phyloP scores from a whole-genome alignment of 2,113 vertebrate genomes.

The Hemibagrus wyckioides region DNA sequence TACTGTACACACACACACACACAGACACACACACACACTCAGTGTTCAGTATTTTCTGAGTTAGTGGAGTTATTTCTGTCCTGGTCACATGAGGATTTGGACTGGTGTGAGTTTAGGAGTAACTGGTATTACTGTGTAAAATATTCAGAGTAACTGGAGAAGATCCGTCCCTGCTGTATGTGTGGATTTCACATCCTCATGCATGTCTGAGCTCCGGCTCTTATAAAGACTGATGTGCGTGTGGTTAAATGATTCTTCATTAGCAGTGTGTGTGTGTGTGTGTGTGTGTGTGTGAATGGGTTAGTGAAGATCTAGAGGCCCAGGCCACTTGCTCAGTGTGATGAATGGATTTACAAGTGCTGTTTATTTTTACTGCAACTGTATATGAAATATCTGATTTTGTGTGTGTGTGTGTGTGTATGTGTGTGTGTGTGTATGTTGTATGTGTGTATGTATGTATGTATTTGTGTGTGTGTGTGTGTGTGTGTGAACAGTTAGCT shows the following conservation, averaged over 20 bases:
- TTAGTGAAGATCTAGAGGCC: slow-evolving; percentile 19
- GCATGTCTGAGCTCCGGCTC: neutral
- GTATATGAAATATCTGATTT: neutral
- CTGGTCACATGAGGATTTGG: neutral
- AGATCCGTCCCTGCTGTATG: neutral
- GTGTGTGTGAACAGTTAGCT: neutral
- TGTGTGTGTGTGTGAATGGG: slow-evolving; percentile 4
- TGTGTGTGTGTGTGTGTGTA: slow-evolving; percentile 13
- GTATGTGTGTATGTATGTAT: slow-evolving; percentile 26
- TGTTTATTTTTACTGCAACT: slow-evolving; percentile 11
- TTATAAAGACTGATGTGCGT: neutral
- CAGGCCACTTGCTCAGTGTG: neutral
- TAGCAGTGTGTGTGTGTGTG: slow-evolving; percentile 7
- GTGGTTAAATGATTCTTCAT: slow-evolving; percentile 18
- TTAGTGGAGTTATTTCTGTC: neutral
- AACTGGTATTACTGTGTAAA: neutral
- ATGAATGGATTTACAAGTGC: slow-evolving; percentile 18
- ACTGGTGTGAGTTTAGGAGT: neutral
- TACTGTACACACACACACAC: too few relatives aligned
- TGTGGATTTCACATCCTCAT: neutral
- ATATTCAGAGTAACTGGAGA: neutral
- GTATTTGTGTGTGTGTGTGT: slow-evolving; percentile 34
- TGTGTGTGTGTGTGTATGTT: slow-evolving; percentile 36
- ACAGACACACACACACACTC: too few relatives aligned
- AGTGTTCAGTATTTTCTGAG: neutral